Evolutionary conservation across 2,797 vertebrate species (phyloP).

Genomic region (Microctenopoma steveboyesi): DNA sequence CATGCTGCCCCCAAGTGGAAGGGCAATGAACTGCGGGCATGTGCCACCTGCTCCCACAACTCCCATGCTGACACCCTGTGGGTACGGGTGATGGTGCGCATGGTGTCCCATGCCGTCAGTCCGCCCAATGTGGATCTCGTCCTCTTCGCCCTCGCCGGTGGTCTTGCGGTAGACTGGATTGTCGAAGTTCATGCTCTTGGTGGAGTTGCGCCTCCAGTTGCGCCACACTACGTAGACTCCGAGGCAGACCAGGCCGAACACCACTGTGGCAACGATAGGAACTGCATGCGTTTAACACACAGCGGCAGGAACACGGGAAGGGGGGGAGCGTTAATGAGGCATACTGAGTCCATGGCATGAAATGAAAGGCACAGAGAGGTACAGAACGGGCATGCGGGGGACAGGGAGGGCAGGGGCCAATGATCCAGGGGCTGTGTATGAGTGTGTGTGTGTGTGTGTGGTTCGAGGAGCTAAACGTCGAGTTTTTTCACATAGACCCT

Average conservation of each 20-base stretch:
- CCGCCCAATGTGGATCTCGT: slow-evolving; percentile 96
- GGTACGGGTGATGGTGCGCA: slow-evolving; percentile 83
- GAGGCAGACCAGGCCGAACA: slow-evolving; percentile 89
- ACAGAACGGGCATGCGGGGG: slow-evolving; percentile 60
- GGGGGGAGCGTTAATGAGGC: slow-evolving; percentile 76
- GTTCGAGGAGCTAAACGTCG: slow-evolving; percentile 6
- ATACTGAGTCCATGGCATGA: slow-evolving; percentile 69
- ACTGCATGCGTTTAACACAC: slow-evolving; percentile 86
- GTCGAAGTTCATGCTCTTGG: slow-evolving; percentile 99
- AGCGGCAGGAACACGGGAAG: slow-evolving; percentile 72
- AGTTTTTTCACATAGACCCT: slow-evolving; percentile 3
- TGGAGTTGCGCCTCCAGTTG: slow-evolving; percentile 96
- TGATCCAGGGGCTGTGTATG: slow-evolving; percentile 38
- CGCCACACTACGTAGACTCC: slow-evolving; percentile 95
- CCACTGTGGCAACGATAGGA: slow-evolving; percentile 88
- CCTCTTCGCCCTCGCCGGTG: slow-evolving; percentile 90
- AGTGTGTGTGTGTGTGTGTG: slow-evolving; percentile 55
- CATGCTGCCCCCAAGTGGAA: slow-evolving; percentile 83
- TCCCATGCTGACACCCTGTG: slow-evolving; percentile 77
- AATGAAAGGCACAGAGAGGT: slow-evolving; percentile 66
- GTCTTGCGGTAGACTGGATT: slow-evolving; percentile 99
- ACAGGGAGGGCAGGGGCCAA: slow-evolving; percentile 47
- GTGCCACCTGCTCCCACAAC: slow-evolving; percentile 81
- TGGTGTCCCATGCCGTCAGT: slow-evolving; percentile 87
- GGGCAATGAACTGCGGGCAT: slow-evolving; percentile 84